Evolutionary conservation across 2,888 invertebrate species (phyloP).

Genomic region (Apamea crenata): DNA sequence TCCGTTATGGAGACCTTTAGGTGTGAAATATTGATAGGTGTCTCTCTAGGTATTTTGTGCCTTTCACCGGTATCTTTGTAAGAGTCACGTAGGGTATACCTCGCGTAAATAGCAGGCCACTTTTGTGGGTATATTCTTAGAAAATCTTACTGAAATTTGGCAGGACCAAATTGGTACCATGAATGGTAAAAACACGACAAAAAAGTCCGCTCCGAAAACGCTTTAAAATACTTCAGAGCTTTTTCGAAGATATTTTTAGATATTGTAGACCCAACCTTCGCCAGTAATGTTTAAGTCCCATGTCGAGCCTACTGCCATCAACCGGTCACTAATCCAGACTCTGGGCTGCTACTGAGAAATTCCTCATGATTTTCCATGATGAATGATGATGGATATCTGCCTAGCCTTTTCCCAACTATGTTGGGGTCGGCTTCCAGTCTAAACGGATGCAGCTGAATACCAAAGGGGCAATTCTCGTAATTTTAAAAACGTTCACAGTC

Average conservation of each 20-base stretch:
- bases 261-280: no score
- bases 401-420: no score
- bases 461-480: no score
- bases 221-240: neutral
- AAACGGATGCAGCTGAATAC: no score
- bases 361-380: no score
- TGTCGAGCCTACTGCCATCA: neutral
- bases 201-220: neutral
- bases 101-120: slow-evolving; percentile 1
- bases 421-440: no score
- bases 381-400: no score
- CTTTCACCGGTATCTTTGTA: slow-evolving; percentile 30
- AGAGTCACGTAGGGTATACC: slow-evolving; percentile 43
- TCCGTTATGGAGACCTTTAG: slow-evolving; percentile 17
- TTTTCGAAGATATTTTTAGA: no score
- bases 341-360: neutral
- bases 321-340: neutral
- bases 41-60: slow-evolving; percentile 16
- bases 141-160: neutral
- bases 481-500: no score
- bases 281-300: no score
- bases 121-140: neutral
- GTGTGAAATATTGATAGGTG: slow-evolving; percentile 48
- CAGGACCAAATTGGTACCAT: no score
- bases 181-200: neutral